Evolutionary conservation across 2,888 invertebrate species (phyloP).

Genomic region (Zaprionus bogoriensis): DNA sequence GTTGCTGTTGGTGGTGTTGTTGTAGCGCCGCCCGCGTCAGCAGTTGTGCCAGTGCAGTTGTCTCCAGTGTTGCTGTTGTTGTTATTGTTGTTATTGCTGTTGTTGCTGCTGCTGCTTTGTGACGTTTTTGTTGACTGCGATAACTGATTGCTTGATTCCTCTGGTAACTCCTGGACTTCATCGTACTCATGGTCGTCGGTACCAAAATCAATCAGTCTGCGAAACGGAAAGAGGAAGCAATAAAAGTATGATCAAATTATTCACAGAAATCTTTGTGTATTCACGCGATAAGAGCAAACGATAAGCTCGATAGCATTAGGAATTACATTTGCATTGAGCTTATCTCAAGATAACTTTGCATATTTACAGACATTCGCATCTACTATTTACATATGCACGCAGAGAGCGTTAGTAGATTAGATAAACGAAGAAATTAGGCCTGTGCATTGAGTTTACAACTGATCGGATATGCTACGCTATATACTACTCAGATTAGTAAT

Average conservation of each 20-base stretch:
- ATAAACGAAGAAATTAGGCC: too few species aligned
- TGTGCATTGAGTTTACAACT: too few species aligned
- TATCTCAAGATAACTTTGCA: not conserved
- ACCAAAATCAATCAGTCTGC: slow-evolving; percentile 81
- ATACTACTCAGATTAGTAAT: not conserved
- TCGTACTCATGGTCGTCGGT: slow-evolving; percentile 81
- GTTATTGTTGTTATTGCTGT: slow-evolving; percentile 49
- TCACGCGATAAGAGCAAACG: not conserved
- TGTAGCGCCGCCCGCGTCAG: slow-evolving; percentile 6
- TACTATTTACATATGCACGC: too few species aligned
- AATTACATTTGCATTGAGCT: not conserved
- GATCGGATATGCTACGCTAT: too few species aligned
- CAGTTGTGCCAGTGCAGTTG: slow-evolving; percentile 31
- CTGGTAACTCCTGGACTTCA: slow-evolving; percentile 79
- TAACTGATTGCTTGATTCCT: slow-evolving; percentile 71
- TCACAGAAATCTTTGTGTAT: not conserved
- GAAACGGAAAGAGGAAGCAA: slow-evolving; percentile 30
- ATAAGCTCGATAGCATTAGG: not conserved
- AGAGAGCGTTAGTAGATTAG: too few species aligned
- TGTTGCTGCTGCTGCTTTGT: slow-evolving; percentile 50
- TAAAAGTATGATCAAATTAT: not conserved
- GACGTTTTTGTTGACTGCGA: slow-evolving; percentile 49
- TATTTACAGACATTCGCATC: not conserved
- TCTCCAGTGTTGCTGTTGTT: slow-evolving; percentile 44
- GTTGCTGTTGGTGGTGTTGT: slow-evolving; percentile 4